These are phyloP conservation scores for Holacanthella duospinosa DNA, from an alignment of 2,888 invertebrate genomes.

Conservation along the genomic window DNA sequence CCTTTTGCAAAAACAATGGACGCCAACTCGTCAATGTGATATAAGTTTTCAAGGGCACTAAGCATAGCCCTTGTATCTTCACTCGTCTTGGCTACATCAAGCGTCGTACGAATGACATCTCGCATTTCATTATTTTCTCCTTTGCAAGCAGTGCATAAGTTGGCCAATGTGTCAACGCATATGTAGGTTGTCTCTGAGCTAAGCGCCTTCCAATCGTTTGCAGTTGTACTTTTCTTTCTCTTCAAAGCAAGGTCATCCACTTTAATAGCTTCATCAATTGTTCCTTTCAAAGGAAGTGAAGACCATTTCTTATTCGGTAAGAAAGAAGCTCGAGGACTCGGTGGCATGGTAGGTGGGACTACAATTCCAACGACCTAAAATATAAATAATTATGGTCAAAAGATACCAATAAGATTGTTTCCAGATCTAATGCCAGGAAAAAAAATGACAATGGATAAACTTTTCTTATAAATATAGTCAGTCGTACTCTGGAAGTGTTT, in stretches of 20 bases:
- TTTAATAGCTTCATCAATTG: conserved; percentile 20
- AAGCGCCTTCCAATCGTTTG: conserved; percentile 33
- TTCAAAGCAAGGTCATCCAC: conserved; percentile 9
- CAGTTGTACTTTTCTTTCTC: conserved; percentile 8
- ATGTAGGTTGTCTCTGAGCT: conserved; percentile 35
- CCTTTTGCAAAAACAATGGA: conserved; percentile 37
- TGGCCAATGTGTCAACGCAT: conserved; percentile 33
- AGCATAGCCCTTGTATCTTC: conserved; percentile 37
- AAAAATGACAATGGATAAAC: too few species aligned
- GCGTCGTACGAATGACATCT: conserved; percentile 35
- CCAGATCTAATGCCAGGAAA: neutral
- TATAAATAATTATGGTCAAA: conserved; percentile 8
- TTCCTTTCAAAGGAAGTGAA: conserved; percentile 33
- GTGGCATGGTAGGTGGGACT: conserved; percentile 37
- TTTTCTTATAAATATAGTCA: too few species aligned
- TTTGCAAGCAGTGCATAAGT: conserved; percentile 32
- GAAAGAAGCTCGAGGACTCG: conserved; percentile 34
- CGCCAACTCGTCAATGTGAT: conserved; percentile 33
- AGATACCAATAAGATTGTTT: neutral
- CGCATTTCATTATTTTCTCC: conserved; percentile 37
- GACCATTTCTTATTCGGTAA: conserved; percentile 37
- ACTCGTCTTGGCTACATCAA: conserved; percentile 36
- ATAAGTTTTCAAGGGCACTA: conserved; percentile 34
- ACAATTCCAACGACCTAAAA: conserved; percentile 34
- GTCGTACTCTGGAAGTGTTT: neutral